Evolutionary conservation across 2,797 vertebrate genomes (phyloP), one percentile per base, ranked within the genome.

Genomic region (Hephaestus fuliginosus): DNA sequence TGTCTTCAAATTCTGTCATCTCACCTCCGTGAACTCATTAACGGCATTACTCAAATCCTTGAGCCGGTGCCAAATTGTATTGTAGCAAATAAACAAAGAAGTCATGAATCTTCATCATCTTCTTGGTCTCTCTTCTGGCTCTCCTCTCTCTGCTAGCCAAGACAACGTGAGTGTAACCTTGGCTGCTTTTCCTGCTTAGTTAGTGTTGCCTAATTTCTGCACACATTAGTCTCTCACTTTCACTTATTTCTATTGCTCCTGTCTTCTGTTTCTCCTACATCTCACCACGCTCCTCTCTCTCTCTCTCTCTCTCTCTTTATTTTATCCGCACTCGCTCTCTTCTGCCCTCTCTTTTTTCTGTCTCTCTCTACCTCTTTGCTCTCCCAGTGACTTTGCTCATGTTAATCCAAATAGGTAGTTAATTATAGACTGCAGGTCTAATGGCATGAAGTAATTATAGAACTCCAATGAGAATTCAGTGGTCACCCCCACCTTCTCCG

Each of bases 391-490:
- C 91, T 91, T 93, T 93, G 87, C 81, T 78, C 87, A 89, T 78
- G 51, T 83, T 92, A 91, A 94, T 93, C 91, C 93, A 92, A 89
- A 86, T 81, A 90, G 89, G 87, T 88, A 89, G 91, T 93, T 95
- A 93, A 95, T 94, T 95, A 93, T 93, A 93, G 91, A 86, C 89
- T 88, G 80, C 74, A 76, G 84, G 85, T 92, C 83, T 92, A 91
- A 92, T 92, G 86, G 86, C 87, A 87, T 92, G 76, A 89, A 88
- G 91, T 93, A 94, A 95, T 94, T 95, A 95, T 91, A 92, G 86
- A 89, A 81, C 77, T 84, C 89, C 86, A 70, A 80, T 78, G 89
- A 93, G 88, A 92, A 91, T 91, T 92, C 74, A 87, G 58, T 77
- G 78, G 89, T 87, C 86, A 86, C 86, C 81, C 73, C 84, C 73